A percentile compares a stretch with the other conserved stretches of the same genome.
phyloP scores from a whole-genome alignment of 1,140 invertebrate genomes.

The Hermetia illucens region DNA sequence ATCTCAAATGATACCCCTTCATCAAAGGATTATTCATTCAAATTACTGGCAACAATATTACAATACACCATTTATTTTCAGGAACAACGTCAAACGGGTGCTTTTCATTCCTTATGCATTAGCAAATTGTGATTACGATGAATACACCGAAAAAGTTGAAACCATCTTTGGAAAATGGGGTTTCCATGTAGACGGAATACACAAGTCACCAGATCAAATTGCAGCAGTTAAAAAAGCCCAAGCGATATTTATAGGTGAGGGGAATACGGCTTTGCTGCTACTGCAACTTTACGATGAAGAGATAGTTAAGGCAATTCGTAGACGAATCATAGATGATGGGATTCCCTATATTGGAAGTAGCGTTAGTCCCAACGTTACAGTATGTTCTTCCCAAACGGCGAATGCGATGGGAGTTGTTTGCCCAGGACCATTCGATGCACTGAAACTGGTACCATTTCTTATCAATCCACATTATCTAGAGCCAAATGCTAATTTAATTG shows the following conservation, averaged over 20 bases:
- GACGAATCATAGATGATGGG: slow-evolving; percentile 45
- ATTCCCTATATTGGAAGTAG: slow-evolving; percentile 65
- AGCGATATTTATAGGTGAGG: slow-evolving; percentile 65
- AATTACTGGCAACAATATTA: too few species aligned
- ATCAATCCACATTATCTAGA: slow-evolving; percentile 78
- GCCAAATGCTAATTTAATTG: slow-evolving; percentile 39
- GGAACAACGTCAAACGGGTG: slow-evolving; percentile 46
- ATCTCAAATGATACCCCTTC: too few species aligned
- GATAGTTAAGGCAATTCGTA: slow-evolving; percentile 46
- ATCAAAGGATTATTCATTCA: too few species aligned
- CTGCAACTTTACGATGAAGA: slow-evolving; percentile 53
- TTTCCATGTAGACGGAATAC: slow-evolving; percentile 47
- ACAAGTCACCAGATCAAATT: slow-evolving; percentile 37
- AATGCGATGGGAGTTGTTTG: slow-evolving; percentile 78
- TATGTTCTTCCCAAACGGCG: slow-evolving; percentile 60
- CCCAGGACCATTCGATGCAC: slow-evolving; percentile 56
- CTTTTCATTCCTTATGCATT: slow-evolving; percentile 68
- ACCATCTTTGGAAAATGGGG: slow-evolving; percentile 48
- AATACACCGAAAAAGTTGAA: slow-evolving; percentile 47
- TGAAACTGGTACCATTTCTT: slow-evolving; percentile 68
- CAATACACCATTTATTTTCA: too few species aligned
- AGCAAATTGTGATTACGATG: slow-evolving; percentile 45
- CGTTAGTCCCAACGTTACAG: slow-evolving; percentile 73
- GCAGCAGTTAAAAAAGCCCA: slow-evolving; percentile 44
- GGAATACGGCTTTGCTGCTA: slow-evolving; percentile 60